Conservation (phyloP, 1,140 invertebrate genomes). For the Panagrolaimus sp. region DNA sequence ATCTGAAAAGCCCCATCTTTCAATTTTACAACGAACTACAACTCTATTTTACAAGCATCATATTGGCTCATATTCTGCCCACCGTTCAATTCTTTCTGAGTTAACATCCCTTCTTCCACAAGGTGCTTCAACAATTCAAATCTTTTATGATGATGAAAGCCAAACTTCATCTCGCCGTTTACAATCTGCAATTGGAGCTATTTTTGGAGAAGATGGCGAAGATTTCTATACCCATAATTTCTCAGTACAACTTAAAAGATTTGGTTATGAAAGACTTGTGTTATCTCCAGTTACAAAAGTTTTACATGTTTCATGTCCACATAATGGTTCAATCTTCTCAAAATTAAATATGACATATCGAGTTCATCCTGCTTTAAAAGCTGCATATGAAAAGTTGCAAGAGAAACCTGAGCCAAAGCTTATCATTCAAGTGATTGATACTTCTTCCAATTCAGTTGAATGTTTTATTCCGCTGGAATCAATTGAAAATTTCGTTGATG, state of each 20-base stretch:
- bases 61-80: background rate
- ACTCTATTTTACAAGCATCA: constrained; percentile 10
- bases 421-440: background rate
- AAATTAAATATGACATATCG: background rate
- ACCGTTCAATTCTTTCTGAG: background rate
- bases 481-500: background rate
- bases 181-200: background rate
- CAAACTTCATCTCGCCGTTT: background rate
- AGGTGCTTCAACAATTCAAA: background rate
- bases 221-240: constrained; percentile 12
- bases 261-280: constrained; percentile 1
- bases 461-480: background rate
- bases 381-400: background rate
- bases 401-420: background rate
- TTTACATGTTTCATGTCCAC: background rate
- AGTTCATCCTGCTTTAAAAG: background rate
- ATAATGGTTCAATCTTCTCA: background rate
- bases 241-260: background rate
- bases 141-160: constrained; percentile 3
- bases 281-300: background rate
- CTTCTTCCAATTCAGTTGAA: background rate
- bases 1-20: too few species aligned
- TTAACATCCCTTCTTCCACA: background rate
- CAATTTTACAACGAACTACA: background rate
- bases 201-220: constrained; percentile 8